phyloP scores from a whole-genome alignment of 2,888 invertebrate species.

The Masnerella sp. region DNA sequence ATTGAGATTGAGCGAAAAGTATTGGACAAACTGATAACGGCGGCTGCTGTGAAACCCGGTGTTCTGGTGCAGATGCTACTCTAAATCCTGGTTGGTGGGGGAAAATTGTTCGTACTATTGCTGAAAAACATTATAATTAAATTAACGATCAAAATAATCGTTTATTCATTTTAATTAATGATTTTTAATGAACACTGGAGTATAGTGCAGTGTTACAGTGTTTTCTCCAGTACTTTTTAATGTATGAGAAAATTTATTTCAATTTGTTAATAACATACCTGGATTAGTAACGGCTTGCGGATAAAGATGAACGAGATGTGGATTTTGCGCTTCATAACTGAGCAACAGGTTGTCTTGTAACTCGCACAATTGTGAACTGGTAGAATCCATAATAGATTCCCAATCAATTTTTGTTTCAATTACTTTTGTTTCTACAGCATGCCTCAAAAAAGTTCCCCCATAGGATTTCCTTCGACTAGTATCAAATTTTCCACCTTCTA shows the following conservation, averaged over 20 bases:
- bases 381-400: conserved; percentile 81
- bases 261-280: conserved; percentile 71
- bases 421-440: conserved; percentile 71
- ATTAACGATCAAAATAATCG: too few species aligned
- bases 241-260: too few species aligned
- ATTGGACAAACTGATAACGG: conserved; percentile 76
- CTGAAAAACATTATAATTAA: too few species aligned
- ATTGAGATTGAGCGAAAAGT: conserved; percentile 74
- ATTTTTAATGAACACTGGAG: too few species aligned
- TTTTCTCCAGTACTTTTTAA: too few species aligned
- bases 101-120: conserved; percentile 75
- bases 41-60: conserved; percentile 77
- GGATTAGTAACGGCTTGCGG: conserved; percentile 77
- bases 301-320: conserved; percentile 79
- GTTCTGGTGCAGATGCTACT: conserved; percentile 76
- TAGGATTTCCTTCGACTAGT: conserved; percentile 70
- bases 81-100: conserved; percentile 77
- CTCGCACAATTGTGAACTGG: conserved; percentile 79
- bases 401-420: conserved; percentile 80
- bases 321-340: conserved; percentile 82
- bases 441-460: conserved; percentile 70
- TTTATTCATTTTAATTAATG: too few species aligned
- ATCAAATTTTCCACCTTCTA: conserved; percentile 73
- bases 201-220: too few species aligned
- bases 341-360: conserved; percentile 82